A percentile compares a stretch with the other conserved stretches of the same genome.
Evolutionary conservation across 2,797 vertebrate genomes (phyloP).

Genomic region (Octomys mimax): DNA sequence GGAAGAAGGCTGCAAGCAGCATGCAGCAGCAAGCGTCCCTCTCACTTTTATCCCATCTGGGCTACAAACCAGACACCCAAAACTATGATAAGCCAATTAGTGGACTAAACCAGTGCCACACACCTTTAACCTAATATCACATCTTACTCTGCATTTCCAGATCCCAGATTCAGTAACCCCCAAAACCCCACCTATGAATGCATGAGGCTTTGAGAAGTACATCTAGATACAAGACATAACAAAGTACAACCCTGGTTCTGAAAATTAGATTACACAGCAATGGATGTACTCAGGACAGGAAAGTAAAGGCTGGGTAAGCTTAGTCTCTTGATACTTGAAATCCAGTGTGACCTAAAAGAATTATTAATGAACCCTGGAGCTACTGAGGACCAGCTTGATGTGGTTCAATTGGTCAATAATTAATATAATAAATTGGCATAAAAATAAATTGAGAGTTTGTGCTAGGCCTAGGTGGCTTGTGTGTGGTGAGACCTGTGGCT

Average conservation of each 20-base stretch:
- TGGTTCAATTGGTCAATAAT: no score
- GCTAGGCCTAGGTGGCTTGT: no score
- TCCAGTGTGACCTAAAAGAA: slow-evolving; percentile 25
- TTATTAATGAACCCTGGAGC: background rate
- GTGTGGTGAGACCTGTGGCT: no score
- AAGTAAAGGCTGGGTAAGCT: slow-evolving; percentile 44
- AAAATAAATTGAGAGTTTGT: no score
- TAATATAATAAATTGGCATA: no score
- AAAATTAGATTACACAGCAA: slow-evolving; percentile 17
- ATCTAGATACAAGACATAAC: background rate
- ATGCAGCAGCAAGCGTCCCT: no score
- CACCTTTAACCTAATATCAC: background rate
- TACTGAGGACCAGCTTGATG: no score
- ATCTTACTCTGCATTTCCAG: background rate
- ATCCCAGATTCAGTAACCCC: background rate
- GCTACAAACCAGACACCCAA: no score
- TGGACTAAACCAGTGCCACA: no score
- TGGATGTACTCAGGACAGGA: slow-evolving; percentile 6
- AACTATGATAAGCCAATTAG: no score
- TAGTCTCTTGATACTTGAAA: slow-evolving; percentile 36
- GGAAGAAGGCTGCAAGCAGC: no score
- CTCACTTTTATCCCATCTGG: no score
- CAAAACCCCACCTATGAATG: background rate
- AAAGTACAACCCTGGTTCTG: background rate
- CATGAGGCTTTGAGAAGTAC: background rate